These are phyloP conservation scores for Pristionchus fissidentatus DNA, from an alignment of 2,888 invertebrate species.

Conservation along the genomic window DNA sequence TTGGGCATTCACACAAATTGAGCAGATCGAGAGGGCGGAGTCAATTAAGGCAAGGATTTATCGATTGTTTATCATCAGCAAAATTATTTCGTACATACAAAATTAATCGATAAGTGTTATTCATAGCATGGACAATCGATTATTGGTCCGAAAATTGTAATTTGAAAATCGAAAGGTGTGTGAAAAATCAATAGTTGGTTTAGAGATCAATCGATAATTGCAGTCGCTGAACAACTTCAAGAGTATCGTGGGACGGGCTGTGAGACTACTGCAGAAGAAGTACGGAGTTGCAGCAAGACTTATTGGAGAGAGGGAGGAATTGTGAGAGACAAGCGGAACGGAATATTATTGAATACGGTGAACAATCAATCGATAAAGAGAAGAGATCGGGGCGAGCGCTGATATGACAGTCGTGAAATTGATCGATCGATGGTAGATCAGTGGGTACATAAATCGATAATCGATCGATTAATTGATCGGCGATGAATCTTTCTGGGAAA, in stretches of 20 bases:
- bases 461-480: neutral
- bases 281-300: conserved; percentile 42
- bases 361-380: neutral
- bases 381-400: no score
- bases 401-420: conserved; percentile 19
- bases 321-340: conserved; percentile 31
- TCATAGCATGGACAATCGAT: no score
- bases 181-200: no score
- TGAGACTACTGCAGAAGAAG: conserved; percentile 46
- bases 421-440: no score
- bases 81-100: no score
- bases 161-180: no score
- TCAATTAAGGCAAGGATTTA: neutral
- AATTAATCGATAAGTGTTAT: neutral
- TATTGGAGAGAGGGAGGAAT: conserved; percentile 46
- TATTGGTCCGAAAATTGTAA: no score
- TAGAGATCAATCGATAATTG: neutral
- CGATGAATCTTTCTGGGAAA: conserved; percentile 24
- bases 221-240: conserved; percentile 41
- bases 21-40: neutral
- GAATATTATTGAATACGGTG: neutral
- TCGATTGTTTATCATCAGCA: neutral
- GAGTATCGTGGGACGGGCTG: neutral
- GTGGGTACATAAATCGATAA: neutral
- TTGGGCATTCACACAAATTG: conserved; percentile 35